phyloP scores from a whole-genome alignment of 1,140 invertebrate genomes.

The Adoxophyes honmai region DNA sequence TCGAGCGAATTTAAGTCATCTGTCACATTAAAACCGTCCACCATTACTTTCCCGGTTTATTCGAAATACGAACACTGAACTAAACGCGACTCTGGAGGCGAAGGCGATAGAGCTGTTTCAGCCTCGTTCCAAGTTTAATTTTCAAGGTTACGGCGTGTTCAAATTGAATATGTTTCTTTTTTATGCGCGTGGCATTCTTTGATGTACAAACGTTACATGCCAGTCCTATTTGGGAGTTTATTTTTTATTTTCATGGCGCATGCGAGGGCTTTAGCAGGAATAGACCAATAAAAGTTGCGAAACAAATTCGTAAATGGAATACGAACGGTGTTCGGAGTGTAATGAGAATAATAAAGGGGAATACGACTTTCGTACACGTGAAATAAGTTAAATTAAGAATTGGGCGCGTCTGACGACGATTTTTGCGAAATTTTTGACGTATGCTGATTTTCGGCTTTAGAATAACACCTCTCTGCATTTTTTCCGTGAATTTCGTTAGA shows the following conservation, averaged over 20 bases:
- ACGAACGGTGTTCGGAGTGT: not conserved
- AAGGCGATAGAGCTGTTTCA: not conserved
- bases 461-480: too few species aligned
- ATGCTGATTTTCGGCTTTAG: too few species aligned
- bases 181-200: constrained; percentile 8
- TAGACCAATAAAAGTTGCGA: constrained; percentile 2
- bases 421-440: too few species aligned
- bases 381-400: not conserved
- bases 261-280: not conserved
- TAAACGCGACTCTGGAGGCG: not conserved
- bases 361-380: not conserved
- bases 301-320: constrained; percentile 14
- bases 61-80: not conserved
- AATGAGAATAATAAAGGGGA: constrained; percentile 8
- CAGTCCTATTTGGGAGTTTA: constrained; percentile 8
- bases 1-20: constrained; percentile 4
- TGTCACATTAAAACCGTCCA: not conserved
- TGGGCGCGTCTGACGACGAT: too few species aligned
- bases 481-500: too few species aligned
- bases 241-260: not conserved
- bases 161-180: constrained; percentile 5
- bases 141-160: too few species aligned
- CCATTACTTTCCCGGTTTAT: constrained; percentile 2
- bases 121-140: not conserved
- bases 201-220: constrained; percentile 8